Conservation (phyloP, 1,140 invertebrate species). For the Dreissena rostriformis region DNA sequence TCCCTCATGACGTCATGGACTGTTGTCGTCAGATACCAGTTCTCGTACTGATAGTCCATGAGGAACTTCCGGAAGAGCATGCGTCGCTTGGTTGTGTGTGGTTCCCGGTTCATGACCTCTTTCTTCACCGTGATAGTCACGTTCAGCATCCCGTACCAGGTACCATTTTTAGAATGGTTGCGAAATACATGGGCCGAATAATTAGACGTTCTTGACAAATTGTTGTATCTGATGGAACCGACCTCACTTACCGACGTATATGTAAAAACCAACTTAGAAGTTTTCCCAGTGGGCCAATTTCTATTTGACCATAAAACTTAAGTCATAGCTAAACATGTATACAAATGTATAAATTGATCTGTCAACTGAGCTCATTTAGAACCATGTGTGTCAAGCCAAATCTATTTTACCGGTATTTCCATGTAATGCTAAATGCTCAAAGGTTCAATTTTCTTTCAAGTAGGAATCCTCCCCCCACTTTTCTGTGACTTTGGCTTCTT, state of each 20-base stretch:
- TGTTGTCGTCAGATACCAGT: slow-evolving; percentile 78
- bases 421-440: neutral
- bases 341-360: too few relatives aligned
- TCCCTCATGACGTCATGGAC: slow-evolving; percentile 75
- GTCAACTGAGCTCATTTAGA: neutral
- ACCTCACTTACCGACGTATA: too few relatives aligned
- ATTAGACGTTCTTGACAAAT: too few relatives aligned
- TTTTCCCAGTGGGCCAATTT: too few relatives aligned
- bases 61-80: slow-evolving; percentile 79
- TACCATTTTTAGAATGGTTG: neutral
- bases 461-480: slow-evolving; percentile 72
- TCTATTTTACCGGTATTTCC: too few relatives aligned
- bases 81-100: slow-evolving; percentile 46
- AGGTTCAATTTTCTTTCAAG: slow-evolving; percentile 72
- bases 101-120: slow-evolving; percentile 39
- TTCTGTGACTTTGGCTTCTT: slow-evolving; percentile 60
- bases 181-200: too few relatives aligned
- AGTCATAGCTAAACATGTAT: too few relatives aligned
- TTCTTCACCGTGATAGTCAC: slow-evolving; percentile 73
- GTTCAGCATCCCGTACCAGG: slow-evolving; percentile 75
- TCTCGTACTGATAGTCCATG: slow-evolving; percentile 77
- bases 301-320: too few relatives aligned
- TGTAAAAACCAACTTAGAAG: too few relatives aligned
- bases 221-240: too few relatives aligned
- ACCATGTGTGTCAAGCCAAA: neutral